A percentile compares a stretch with the other conserved stretches of the same genome.
phyloP scores from a whole-genome alignment of 2,113 vertebrate genomes.

The Amazona guildingii region DNA sequence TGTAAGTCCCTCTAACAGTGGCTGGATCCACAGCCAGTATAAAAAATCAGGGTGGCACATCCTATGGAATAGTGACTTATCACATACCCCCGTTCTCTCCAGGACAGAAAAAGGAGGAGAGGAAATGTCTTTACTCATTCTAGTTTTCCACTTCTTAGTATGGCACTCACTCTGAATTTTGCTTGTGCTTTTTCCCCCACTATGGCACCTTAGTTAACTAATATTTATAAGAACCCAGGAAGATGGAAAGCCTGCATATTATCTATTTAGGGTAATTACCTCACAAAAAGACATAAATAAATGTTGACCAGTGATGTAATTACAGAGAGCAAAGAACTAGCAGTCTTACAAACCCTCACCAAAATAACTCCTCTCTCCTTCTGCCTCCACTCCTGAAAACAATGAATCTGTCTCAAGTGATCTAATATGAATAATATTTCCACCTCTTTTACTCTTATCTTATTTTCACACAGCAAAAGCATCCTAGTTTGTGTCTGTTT shows the following conservation, averaged over 20 bases:
- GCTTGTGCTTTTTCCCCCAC: background rate
- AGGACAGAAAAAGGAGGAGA: background rate
- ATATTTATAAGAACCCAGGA: background rate
- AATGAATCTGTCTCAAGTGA: background rate
- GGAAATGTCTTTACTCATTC: background rate
- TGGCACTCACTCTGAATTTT: background rate
- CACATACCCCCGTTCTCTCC: background rate
- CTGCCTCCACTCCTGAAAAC: background rate
- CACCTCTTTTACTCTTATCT: background rate
- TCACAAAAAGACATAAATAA: conserved; percentile 2
- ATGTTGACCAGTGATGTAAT: background rate
- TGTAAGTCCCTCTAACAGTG: background rate
- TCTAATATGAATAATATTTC: background rate
- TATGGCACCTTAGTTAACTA: background rate
- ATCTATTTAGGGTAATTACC: background rate
- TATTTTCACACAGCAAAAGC: background rate
- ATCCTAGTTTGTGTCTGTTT: background rate
- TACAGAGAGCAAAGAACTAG: background rate
- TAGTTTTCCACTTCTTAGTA: background rate
- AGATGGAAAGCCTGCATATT: background rate
- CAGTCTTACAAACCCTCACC: background rate
- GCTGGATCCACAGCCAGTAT: background rate
- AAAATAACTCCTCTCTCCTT: background rate
- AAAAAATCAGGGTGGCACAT: background rate
- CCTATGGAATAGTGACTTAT: background rate